A percentile compares a stretch with the other conserved stretches of the same genome.
Conservation (phyloP, 2,888 invertebrate species). For the Exocentrus adspersus region DNA sequence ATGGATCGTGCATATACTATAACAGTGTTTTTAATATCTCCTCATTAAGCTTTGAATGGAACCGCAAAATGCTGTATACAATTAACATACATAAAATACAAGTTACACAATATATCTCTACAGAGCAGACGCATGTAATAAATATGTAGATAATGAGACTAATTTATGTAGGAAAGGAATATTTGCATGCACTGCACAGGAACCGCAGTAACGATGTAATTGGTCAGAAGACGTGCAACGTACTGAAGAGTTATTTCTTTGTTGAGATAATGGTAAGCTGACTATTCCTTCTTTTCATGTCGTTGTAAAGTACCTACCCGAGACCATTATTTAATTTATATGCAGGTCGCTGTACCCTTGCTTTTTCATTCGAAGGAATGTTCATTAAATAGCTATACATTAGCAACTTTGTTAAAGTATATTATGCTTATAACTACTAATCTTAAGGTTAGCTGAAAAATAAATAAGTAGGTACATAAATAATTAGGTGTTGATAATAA, state of each 20-base stretch:
- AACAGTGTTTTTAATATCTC: too few relatives aligned
- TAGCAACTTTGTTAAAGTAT: too few relatives aligned
- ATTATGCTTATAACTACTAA: too few relatives aligned
- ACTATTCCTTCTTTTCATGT: conserved; percentile 28
- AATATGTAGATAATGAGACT: conserved; percentile 57
- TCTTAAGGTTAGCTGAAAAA: too few relatives aligned
- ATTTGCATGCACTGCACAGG: conserved; percentile 51
- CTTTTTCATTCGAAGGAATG: background rate
- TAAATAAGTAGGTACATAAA: too few relatives aligned
- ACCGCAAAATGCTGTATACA: conserved; percentile 1
- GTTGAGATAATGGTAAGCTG: conserved; percentile 34
- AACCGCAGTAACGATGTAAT: conserved; percentile 28
- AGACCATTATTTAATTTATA: conserved; percentile 12
- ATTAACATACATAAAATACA: conserved; percentile 12
- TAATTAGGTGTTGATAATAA: too few relatives aligned
- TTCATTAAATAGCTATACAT: too few relatives aligned
- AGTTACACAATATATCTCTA: background rate
- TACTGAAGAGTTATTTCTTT: conserved; percentile 32
- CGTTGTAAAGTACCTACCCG: conserved; percentile 2
- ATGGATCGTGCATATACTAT: too few relatives aligned
- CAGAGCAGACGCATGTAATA: conserved; percentile 49
- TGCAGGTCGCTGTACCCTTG: background rate
- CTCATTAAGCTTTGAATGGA: background rate
- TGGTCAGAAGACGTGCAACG: conserved; percentile 27
- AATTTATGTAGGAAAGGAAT: conserved; percentile 55